Evolutionary conservation across 2,113 vertebrate genomes (phyloP), one percentile per base, ranked within the genome.

Genomic region (Chloropsis hardwickii): DNA sequence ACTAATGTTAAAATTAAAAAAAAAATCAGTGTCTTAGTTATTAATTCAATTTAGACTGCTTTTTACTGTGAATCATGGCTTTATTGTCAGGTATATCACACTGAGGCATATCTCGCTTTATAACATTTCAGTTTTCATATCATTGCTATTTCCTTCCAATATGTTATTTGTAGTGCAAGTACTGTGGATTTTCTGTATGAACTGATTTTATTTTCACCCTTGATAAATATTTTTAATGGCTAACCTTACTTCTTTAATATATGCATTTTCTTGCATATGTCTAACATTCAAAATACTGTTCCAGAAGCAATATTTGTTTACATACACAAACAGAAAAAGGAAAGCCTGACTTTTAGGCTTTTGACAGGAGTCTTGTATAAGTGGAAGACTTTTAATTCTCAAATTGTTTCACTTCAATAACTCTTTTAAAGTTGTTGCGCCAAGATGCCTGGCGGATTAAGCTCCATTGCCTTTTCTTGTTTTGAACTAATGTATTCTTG

Each of bases 401-500:
- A 99, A 99, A 99, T 99, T 99, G 99, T 99, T 99, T 99, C 99
- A 99, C 99, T 98, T 99, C 99, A 99, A 99, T 99, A 99, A 99
- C 99, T 99, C 99, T 99, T 99, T 99, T 99, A 99, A 99, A 99
- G 99, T 99, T 99, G 99, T 99, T 99, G 99, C 99, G 99, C 99
- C 99, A 99, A 99, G 99, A 99, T 99, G 99, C 99, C 99, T 99
- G 99, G 99, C 98, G 97, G 99, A 99, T 99, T 99, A 99, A 99
- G 99, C 99, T 99, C 99, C 99, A 99, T 99, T 99, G 99, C 99
- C 99, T 99, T 99, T 99, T 99, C 99, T 99, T 99, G 99, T 99
- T 99, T 99, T 99, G 99, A 99, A 99, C 99, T 99, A 99, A 99
- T 99, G 99, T 99, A 99, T 99, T 99, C 99, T 99, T 99, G 99